Evolutionary conservation across 2,888 invertebrate genomes (phyloP).

Genomic region (Bellardia bayeri): DNA sequence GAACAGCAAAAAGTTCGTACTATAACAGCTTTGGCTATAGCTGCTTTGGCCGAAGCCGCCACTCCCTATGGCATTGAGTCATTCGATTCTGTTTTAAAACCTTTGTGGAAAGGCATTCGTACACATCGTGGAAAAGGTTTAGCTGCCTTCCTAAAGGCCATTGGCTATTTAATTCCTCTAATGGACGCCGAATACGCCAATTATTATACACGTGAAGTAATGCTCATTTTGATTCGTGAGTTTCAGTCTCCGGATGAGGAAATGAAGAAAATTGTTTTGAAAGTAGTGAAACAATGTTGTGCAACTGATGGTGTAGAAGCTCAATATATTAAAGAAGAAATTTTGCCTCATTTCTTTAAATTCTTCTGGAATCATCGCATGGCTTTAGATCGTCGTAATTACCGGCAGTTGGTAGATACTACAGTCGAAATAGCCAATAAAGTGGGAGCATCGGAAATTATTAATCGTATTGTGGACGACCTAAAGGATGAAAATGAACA

Average conservation of each 20-base stretch:
- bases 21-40: constrained; percentile 98
- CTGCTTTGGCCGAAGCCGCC: constrained; percentile 99
- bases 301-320: constrained; percentile 99
- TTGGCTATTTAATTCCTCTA: constrained; percentile 98
- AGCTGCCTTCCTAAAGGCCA: constrained; percentile 99
- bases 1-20: constrained; percentile 99
- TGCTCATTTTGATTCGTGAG: constrained; percentile 97
- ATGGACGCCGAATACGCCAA: constrained; percentile 99
- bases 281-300: constrained; percentile 99
- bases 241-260: constrained; percentile 99
- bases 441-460: constrained; percentile 99
- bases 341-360: constrained; percentile 98
- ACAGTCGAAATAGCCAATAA: constrained; percentile 99
- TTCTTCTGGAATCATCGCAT: constrained; percentile 99
- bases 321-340: constrained; percentile 99
- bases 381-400: constrained; percentile 99
- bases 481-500: constrained; percentile 99
- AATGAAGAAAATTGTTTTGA: constrained; percentile 99
- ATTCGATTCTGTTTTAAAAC: constrained; percentile 99
- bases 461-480: constrained; percentile 99
- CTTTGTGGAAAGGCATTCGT: constrained; percentile 99
- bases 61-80: constrained; percentile 99
- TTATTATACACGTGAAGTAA: constrained; percentile 98
- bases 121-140: constrained; percentile 96
- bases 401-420: constrained; percentile 98